These are phyloP conservation scores for Melanotaenia nigrans DNA, from an alignment of 2,797 vertebrate species.

Conservation along the genomic window DNA sequence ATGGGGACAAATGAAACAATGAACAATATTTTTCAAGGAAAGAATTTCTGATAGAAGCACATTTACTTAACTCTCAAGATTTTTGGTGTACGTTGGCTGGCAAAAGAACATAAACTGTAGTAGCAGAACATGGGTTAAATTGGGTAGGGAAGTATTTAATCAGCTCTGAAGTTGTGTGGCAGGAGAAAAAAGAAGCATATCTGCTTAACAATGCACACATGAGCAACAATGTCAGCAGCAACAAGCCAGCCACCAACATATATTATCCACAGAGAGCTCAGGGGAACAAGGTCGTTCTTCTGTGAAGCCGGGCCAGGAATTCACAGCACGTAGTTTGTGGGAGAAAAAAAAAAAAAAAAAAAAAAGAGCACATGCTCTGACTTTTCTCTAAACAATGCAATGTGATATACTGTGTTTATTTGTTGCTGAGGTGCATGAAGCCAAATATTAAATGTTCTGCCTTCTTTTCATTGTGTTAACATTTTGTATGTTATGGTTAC, in stretches of 20 bases:
- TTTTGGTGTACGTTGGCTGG: background rate
- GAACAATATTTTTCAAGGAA: background rate
- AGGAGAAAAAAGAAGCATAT: constrained; percentile 27
- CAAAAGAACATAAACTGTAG: constrained; percentile 7
- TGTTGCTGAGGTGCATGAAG: constrained; percentile 19
- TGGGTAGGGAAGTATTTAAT: constrained; percentile 5
- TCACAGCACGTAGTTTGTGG: constrained; percentile 42
- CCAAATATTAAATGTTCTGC: constrained; percentile 15
- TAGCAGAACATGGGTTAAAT: background rate
- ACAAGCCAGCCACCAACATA: constrained; percentile 49
- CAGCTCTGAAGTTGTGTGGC: constrained; percentile 5
- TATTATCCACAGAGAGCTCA: constrained; percentile 63
- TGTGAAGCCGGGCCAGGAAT: constrained; percentile 69
- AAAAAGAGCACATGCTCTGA: constrained; percentile 12
- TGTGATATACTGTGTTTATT: constrained; percentile 27
- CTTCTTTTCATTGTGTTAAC: background rate
- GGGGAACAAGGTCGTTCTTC: constrained; percentile 43
- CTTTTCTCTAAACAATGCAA: constrained; percentile 45
- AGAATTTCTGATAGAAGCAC: background rate
- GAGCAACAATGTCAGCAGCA: constrained; percentile 33
- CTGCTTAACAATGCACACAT: constrained; percentile 45
- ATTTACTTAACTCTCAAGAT: background rate
- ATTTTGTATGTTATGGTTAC: constrained; percentile 9
- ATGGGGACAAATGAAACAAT: background rate
- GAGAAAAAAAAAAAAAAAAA: background rate